Evolutionary conservation across 1,140 invertebrate genomes (phyloP), one percentile per base, ranked within the genome.

Genomic region (Drosophila grimshawi): DNA sequence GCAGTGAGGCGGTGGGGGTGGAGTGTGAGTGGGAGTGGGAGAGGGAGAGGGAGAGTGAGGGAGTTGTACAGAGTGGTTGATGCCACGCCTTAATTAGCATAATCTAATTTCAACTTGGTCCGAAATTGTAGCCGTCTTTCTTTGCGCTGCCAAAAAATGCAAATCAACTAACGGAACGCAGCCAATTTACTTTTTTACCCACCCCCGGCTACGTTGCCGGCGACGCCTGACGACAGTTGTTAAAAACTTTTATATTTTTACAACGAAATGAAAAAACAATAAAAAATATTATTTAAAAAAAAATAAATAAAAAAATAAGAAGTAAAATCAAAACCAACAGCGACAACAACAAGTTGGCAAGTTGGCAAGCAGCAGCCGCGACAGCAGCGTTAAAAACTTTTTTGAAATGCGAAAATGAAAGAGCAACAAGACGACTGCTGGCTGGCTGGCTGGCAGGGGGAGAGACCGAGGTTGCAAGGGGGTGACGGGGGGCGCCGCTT

Each of bases 251-350:
- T 74, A 80, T 88, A 83, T 90, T 90, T 90, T 90, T 81, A 83
- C 80, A 90, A 65, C 63, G 80, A 91, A 91, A 91, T 91, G 88
- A 91, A 91, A 91, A 85, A 83, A 91, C 88, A 91, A 91, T 91
- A 91, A 91, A 91, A 81, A 46, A 46, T 56, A 35, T 56, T 56
- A 29, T 43, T 41, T 35, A 27, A 56, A 56, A 56, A 43, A 7
- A 67, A 81, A 62, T n/a, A 37, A n/a, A 76, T 46, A 52, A 30
- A 67, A 81, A 62, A 66, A 27, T 37, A 43, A 60, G 33, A 70
- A 75, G 68, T 27, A 53, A 52, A 45, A 63, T 49, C 66, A 68
- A 76, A 59, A 78, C 51, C 56, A 59, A 35, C 55, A 64, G 19
- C 19, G 19, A 39, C 33, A 51, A 52, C 62, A 57, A 46, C 49